These are phyloP conservation scores for Siniperca knerii DNA, from an alignment of 2,113 vertebrate species.

Conservation along the genomic window DNA sequence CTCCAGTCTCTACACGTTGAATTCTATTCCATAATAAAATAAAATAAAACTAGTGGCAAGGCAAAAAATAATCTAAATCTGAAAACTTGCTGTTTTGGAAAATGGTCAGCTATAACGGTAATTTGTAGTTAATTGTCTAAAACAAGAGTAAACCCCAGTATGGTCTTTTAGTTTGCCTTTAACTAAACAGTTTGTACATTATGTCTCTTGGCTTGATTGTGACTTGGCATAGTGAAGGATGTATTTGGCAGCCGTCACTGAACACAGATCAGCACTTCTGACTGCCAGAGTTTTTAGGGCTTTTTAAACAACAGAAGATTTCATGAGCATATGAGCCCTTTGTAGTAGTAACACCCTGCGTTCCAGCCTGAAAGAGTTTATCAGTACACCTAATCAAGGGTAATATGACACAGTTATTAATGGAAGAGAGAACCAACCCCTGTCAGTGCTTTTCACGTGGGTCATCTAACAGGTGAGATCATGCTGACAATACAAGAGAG, in stretches of 20 bases:
- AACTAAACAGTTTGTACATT: conserved; percentile 21
- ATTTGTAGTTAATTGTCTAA: conserved; percentile 9
- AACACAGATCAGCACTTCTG: conserved; percentile 34
- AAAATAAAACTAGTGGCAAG: background rate
- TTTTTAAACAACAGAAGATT: conserved; percentile 27
- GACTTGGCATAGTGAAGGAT: conserved; percentile 15
- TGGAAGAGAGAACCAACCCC: background rate
- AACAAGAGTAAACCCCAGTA: conserved; percentile 6
- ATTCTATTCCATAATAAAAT: background rate
- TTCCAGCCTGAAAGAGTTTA: conserved; percentile 9
- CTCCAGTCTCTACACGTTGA: background rate
- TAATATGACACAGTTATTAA: conserved; percentile 31
- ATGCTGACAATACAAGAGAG: conserved; percentile 44
- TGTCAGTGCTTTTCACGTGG: conserved; percentile 39
- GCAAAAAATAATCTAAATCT: background rate
- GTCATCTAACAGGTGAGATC: conserved; percentile 59
- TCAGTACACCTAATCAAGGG: background rate
- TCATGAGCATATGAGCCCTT: conserved; percentile 5
- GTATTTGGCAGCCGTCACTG: conserved; percentile 37
- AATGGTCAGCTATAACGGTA: background rate
- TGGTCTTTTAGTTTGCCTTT: conserved; percentile 17
- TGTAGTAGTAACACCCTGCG: background rate
- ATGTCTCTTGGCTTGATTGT: conserved; percentile 29
- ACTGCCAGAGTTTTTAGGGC: conserved; percentile 13
- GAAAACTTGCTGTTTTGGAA: conserved; percentile 3